Percentiles rank a stretch among this genome's conserved stretches.
Evolutionary conservation across 53 echinoderm and acorn worm species (phyloP).

Genomic region (Antedon mediterranea): DNA sequence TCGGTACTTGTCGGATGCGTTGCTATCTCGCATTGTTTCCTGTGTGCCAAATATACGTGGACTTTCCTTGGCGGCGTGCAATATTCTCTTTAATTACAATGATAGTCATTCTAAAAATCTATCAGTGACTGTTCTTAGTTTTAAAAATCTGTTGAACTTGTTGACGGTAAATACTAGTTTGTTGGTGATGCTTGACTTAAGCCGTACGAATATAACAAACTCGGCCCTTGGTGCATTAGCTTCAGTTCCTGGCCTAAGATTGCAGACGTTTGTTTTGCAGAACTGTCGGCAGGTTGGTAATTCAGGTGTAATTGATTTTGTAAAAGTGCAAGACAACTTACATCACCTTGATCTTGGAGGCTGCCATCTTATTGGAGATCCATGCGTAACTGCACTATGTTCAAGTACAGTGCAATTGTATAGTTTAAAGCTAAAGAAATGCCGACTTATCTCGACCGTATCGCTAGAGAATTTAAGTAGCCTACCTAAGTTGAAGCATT

Average conservation of each 20-base stretch:
- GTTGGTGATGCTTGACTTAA: conserved; percentile 42
- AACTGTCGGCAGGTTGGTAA: conserved; percentile 49
- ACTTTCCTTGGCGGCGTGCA: conserved; percentile 81
- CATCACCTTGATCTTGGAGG: conserved; percentile 42
- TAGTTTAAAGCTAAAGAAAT: not conserved
- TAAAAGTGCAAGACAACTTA: conserved; percentile 29
- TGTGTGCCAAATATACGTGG: conserved; percentile 35
- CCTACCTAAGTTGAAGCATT: conserved; percentile 1
- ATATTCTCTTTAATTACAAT: conserved; percentile 54
- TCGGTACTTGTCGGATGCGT: conserved; percentile 58
- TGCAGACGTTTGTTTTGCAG: conserved; percentile 37
- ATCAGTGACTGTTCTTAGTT: conserved; percentile 49
- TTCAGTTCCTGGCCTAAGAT: conserved; percentile 32
- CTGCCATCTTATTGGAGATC: conserved; percentile 24
- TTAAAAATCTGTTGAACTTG: conserved; percentile 47
- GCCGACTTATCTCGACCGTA: not conserved
- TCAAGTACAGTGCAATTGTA: not conserved
- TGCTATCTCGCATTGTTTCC: conserved; percentile 47
- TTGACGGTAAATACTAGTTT: conserved; percentile 20
- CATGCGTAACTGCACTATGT: conserved; percentile 36
- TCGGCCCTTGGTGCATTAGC: conserved; percentile 36
- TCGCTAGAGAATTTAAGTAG: not conserved
- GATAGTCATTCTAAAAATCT: not conserved
- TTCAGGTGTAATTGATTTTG: conserved; percentile 45
- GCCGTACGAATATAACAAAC: conserved; percentile 58